phyloP scores from a whole-genome alignment of 2,888 invertebrate genomes.

The Axea sp. region DNA sequence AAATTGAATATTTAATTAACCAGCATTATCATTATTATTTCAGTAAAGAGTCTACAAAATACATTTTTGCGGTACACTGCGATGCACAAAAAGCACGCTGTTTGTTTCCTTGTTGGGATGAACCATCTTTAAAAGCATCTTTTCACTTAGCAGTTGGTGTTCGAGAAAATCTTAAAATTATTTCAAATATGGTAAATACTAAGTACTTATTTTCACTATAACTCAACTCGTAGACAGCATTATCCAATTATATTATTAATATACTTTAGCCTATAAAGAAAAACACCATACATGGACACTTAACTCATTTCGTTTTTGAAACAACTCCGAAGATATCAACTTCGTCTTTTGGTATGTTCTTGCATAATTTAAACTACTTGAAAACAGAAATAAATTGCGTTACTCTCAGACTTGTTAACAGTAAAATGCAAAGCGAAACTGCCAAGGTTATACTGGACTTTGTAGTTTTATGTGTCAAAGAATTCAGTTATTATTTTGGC shows the following conservation, averaged over 20 bases:
- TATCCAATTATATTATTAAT: too few relatives aligned
- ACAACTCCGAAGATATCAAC: not conserved
- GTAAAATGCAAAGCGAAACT: not conserved
- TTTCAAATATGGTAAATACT: not conserved
- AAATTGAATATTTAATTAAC: too few relatives aligned
- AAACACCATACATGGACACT: not conserved
- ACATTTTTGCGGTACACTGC: not conserved
- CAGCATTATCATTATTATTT: not conserved
- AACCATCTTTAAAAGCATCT: not conserved
- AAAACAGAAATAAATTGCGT: not conserved
- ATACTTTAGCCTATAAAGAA: not conserved
- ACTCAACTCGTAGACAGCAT: too few relatives aligned
- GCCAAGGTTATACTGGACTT: not conserved
- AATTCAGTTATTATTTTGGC: not conserved
- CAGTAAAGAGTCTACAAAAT: not conserved
- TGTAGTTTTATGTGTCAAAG: not conserved
- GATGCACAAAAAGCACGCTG: not conserved
- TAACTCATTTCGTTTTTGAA: not conserved
- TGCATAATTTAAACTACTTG: not conserved
- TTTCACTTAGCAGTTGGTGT: slow-evolving; percentile 1
- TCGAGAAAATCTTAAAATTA: not conserved
- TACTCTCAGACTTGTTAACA: not conserved
- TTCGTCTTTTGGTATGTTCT: not conserved
- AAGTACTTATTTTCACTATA: not conserved
- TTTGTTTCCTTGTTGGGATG: slow-evolving; percentile 5